Evolutionary conservation across 2,888 invertebrate genomes (phyloP), one percentile per base, ranked within the genome.

Genomic region (Lathronympha strigana): DNA sequence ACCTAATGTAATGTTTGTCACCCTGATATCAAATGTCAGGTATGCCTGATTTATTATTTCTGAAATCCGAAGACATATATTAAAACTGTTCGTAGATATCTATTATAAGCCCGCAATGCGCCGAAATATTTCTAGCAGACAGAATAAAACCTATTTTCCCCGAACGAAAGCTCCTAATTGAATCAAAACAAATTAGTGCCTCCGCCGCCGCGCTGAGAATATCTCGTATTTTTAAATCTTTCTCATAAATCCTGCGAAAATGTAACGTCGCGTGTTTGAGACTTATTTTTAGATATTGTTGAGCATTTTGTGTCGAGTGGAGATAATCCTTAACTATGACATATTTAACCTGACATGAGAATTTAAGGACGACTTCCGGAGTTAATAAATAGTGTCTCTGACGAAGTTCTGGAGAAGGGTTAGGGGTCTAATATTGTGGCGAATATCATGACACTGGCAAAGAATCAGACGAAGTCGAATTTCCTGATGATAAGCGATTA

Each of bases 131-230:
- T 53, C 11, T 21, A 19, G 6, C 51, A 21, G 13, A 8, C 51
- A 33, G 21, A 21, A 31, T 47, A 62, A 62, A 38, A 13, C 40
- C 28, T 33, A 43, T 36, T 36, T 53, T 25, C 36, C 21, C 45
- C 9, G 15, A n/a, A n/a, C 17, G 13, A 49, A 11, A 5, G 23
- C 53, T 31, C 54, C 45, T 62, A 54, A 62, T 62, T 45, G 62
- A 62, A 62, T 62, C 62, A 45, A 54, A 62, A 62, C 62, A 62
- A 62, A 62, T 62, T 47, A 54, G 54, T 61, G 61, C 28, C 43
- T 33, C 31, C 61, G 36, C 31, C 61, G 15, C n/a, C 21, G 19
- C 19, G 38, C n/a, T 25, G 23, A 62, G 13, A 36, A n/a, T 62
- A 17, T 4, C 17, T 0, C 6, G 2, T 4, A 36, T 21, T 53